These are phyloP conservation scores for Agonopterix heracliana DNA, from an alignment of 2,888 invertebrate species.

Conservation along the genomic window DNA sequence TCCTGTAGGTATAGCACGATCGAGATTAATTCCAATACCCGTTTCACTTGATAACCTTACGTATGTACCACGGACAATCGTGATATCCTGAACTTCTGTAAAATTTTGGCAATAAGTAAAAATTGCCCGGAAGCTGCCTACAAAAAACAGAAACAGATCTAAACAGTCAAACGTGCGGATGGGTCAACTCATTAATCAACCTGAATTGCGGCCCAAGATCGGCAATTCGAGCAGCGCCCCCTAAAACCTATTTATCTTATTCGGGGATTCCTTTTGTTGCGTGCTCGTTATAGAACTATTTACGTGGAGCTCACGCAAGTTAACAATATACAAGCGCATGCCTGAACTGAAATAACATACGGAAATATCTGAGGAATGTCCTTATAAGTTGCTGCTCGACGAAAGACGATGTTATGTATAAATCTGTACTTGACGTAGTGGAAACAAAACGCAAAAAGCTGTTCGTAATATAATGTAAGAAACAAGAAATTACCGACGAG, in stretches of 20 bases:
- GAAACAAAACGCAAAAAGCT: conserved; percentile 3
- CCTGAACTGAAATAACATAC: neutral
- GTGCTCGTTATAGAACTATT: conserved; percentile 2
- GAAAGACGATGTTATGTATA: neutral
- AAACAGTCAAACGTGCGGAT: conserved; percentile 18
- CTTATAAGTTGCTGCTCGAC: neutral
- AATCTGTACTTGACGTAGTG: neutral
- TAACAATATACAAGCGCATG: neutral
- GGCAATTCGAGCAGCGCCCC: conserved; percentile 12
- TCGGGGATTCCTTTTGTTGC: conserved; percentile 9
- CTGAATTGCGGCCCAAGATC: conserved; percentile 18
- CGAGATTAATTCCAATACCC: too few species aligned
- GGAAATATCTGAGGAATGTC: neutral
- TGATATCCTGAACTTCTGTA: too few species aligned
- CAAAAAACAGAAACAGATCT: conserved; percentile 9
- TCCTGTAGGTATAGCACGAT: too few species aligned
- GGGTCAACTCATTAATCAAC: conserved; percentile 25
- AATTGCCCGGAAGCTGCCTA: too few species aligned
- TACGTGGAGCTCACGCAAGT: neutral
- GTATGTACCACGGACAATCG: too few species aligned
- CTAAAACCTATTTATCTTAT: conserved; percentile 15
- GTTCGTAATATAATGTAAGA: conserved; percentile 5
- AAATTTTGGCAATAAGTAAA: too few species aligned
- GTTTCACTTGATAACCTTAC: too few species aligned
- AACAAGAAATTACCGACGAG: conserved; percentile 25